Evolutionary conservation across 2,113 vertebrate genomes (phyloP).

Genomic region (Hypanus sabinus): DNA sequence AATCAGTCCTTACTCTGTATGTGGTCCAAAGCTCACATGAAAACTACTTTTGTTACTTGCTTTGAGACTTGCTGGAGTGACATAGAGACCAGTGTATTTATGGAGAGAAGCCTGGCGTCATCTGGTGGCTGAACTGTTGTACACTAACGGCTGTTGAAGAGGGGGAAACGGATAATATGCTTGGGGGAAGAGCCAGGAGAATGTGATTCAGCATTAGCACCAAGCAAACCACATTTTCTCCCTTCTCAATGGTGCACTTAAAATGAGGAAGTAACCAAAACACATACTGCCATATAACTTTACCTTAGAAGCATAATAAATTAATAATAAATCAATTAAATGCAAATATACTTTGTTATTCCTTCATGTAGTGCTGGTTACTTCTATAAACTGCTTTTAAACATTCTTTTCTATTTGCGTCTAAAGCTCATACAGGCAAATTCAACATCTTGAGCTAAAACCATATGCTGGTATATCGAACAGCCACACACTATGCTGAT

Average conservation of each 20-base stretch:
- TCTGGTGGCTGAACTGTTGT: background rate
- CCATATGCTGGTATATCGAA: background rate
- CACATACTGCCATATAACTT: background rate
- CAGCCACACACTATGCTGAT: background rate
- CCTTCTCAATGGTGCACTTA: background rate
- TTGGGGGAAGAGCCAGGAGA: background rate
- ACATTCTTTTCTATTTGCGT: background rate
- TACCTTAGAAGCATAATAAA: background rate
- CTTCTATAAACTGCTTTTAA: background rate
- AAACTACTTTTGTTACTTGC: conserved; percentile 26
- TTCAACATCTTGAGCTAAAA: conserved; percentile 15
- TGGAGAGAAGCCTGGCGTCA: conserved; percentile 19
- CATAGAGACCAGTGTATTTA: background rate
- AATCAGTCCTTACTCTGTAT: background rate
- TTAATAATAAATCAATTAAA: background rate
- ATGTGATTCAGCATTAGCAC: background rate
- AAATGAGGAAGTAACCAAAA: background rate
- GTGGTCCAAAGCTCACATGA: conserved; percentile 30
- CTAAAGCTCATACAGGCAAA: background rate
- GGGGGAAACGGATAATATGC: background rate
- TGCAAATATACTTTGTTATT: background rate
- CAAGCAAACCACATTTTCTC: background rate
- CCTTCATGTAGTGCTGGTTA: background rate
- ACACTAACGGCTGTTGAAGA: background rate
- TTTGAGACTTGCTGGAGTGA: background rate